Percentiles rank a stretch among this genome's conserved stretches.
These are phyloP conservation scores for Helleia helle DNA, from an alignment of 2,888 invertebrate species.

Conservation along the genomic window DNA sequence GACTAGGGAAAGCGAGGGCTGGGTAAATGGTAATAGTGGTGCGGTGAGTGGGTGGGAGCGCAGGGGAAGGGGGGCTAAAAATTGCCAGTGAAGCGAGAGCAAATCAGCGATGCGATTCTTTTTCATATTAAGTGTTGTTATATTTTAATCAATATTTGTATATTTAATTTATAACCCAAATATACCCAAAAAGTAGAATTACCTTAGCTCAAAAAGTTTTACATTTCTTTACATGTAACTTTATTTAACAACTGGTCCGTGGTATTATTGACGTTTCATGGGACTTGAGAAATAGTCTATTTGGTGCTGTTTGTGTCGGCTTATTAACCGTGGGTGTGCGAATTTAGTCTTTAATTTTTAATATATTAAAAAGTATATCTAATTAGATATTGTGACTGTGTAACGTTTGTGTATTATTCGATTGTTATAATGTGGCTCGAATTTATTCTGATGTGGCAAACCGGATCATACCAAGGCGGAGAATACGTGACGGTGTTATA, in stretches of 20 bases:
- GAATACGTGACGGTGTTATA: slow-evolving; percentile 63
- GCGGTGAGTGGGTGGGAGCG: neutral
- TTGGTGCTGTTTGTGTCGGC: slow-evolving; percentile 49
- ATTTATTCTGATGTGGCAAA: slow-evolving; percentile 66
- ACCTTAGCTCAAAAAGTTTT: neutral
- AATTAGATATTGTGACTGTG: slow-evolving; percentile 5
- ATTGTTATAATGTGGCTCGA: slow-evolving; percentile 47
- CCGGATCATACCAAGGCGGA: slow-evolving; percentile 57
- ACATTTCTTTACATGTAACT: neutral
- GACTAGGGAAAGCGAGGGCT: slow-evolving; percentile 4
- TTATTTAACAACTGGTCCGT: slow-evolving; percentile 29
- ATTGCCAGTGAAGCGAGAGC: slow-evolving; percentile 11
- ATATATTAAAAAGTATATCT: neutral
- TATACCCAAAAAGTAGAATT: slow-evolving; percentile 2
- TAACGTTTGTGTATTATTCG: slow-evolving; percentile 19
- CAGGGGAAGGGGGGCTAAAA: neutral
- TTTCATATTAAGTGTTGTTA: neutral
- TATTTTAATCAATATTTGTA: slow-evolving; percentile 4
- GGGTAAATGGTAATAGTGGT: neutral
- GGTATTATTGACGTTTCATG: slow-evolving; percentile 64
- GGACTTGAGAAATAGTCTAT: slow-evolving; percentile 42
- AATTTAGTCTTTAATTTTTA: slow-evolving; percentile 24
- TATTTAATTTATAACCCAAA: slow-evolving; percentile 4
- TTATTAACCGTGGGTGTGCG: slow-evolving; percentile 45
- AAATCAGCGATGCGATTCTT: neutral